These are phyloP conservation scores for Mastomys natalensis DNA, from an alignment of 2,113 vertebrate genomes.

Conservation along the genomic window DNA sequence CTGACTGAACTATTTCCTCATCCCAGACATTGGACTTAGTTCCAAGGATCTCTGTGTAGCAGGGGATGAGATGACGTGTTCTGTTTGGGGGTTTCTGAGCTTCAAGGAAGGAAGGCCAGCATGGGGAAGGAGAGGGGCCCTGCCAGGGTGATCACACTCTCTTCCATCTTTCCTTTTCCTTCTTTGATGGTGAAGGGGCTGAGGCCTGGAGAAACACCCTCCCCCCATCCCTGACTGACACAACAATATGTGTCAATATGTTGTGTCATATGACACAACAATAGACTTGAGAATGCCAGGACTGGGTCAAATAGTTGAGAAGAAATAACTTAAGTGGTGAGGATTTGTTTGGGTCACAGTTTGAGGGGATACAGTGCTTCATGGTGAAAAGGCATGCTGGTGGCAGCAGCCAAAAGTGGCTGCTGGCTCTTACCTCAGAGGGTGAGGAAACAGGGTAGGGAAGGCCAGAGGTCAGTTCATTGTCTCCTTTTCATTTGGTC, in stretches of 20 bases:
- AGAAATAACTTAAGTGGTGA: background rate
- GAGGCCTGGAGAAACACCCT: background rate
- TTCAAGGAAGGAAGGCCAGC: background rate
- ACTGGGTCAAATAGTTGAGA: background rate
- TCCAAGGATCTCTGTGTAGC: background rate
- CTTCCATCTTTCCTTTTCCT: background rate
- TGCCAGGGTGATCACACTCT: background rate
- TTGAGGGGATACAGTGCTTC: background rate
- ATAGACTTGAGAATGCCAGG: background rate
- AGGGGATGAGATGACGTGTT: accelerated
- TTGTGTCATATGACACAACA: no score
- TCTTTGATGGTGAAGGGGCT: background rate
- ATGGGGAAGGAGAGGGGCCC: accelerated
- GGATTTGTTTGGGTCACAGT: background rate
- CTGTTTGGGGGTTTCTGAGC: background rate
- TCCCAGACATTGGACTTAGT: background rate
- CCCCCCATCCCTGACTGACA: accelerated
- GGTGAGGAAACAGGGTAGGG: no score
- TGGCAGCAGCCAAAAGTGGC: background rate
- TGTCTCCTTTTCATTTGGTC: background rate
- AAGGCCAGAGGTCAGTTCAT: background rate
- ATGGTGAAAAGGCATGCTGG: background rate
- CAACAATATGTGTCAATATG: no score
- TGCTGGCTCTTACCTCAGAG: background rate
- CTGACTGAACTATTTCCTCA: background rate